Base-by-base conservation (phyloP, 1,140 invertebrate species). In the Drosophila lacteicornis region DNA sequence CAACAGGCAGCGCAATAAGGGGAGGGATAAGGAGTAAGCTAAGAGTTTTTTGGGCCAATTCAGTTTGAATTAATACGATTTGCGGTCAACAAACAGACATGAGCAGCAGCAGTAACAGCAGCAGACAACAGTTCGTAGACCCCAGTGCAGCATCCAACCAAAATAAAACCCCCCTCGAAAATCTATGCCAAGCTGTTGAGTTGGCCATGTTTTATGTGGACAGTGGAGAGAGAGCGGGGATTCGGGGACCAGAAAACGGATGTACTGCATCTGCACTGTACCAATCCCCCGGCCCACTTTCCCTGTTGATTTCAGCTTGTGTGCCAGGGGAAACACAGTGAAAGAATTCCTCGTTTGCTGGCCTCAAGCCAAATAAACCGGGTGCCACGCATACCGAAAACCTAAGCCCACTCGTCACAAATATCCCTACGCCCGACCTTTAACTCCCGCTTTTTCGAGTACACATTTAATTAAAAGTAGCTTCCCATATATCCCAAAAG, bases 391-490 rank as follows among this genome's bases (percentile, higher is more conserved):
- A 57, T 45, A 42, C 58, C 57, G 13, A 46, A 78, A 51, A 58
- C 65, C 49, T 55, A 19, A 51, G 40, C 46, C 40, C 47, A 45
- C 50, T 70, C 69, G 75, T 78, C 62, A 55, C 71, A 75, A 50
- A 67, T 59, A 75, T 75, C 55, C 62, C 55, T 42, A 43, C 27
- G 11, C 65, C 42, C 15, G 38, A n/a, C 15, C 15, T 45, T 36
- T 59, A 45, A n/a, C 7, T 36, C 22, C 12, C 27, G 38, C 13
- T 22, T 17, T 69, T 71, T 70, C 67, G 15, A 57, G 56, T 69
- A 25, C 51, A 45, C 63, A 77, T 75, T 63, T 75, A 78, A 78
- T 78, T 78, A 69, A 61, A 78, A 78, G 70, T 75, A 65, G 59
- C 68, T 62, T 66, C 56, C 61, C 45, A 40, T 55, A 76, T 58